Base-by-base conservation (phyloP, 2,797 vertebrate species). In the Acipenser transmontanus region DNA sequence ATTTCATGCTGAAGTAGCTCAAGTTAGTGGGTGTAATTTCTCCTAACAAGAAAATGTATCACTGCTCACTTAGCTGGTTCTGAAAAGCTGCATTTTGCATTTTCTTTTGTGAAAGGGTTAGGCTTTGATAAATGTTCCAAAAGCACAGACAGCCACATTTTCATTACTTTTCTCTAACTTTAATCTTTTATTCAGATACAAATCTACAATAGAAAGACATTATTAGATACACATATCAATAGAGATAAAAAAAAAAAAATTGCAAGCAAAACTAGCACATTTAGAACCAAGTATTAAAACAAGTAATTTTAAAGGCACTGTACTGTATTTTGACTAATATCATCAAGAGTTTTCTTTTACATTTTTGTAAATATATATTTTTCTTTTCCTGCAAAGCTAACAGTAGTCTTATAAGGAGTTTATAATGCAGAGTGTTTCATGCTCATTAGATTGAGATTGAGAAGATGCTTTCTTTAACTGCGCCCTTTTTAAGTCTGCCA, bases 1-100 rank as follows among this genome's bases (percentile, higher is more conserved):
- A 99, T 98, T 98, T 99, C 97, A 99, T 98, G 95, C 94, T 99
- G 92, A 97, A 93, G 93, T 94, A 95, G 91, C 92, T 97, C 93
- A 96, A 96, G 93, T 97, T 96, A 95, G 93, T 86, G 92, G 91
- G 89, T 77, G 93, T 96, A 98, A 97, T 97, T 98, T 94, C 91
- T 93, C 89, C 94, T 98, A 98, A 98, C 95, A 96, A 98, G 97
- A 97, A 97, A 97, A 99, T 95, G 82, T 93, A 96, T 97, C 94
- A 97, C 90, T 88, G 89, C 92, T 96, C 93, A 94, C 88, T 94
- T 93, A 93, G 90, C 88, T 84, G 72, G 76, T 79, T 88, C 87
- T 82, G 89, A 89, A 87, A 87, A 90, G 81, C 74, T 73, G 70
- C 74, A 61, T 81, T 89, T 84, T 78, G 83, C 79, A 71, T 84